Percentiles rank a stretch among this genome's conserved stretches.
phyloP scores from a whole-genome alignment of 2,797 vertebrate genomes.

The Mycteria americana region DNA sequence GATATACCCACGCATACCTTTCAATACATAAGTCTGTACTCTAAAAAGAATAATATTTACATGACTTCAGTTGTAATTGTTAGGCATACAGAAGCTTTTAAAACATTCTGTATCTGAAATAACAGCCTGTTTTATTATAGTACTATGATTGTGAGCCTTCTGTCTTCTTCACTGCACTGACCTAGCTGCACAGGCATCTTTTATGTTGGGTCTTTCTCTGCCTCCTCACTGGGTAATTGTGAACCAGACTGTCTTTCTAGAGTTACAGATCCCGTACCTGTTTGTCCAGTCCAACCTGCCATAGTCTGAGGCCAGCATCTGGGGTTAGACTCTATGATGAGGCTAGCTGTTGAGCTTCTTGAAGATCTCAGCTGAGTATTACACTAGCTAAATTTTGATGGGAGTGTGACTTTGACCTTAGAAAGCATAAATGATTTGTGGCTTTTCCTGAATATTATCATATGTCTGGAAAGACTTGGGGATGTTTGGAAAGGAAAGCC shows the following conservation, averaged over 20 bases:
- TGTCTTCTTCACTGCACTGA: fast-evolving
- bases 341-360: background rate
- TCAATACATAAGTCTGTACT: background rate
- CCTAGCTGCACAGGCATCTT: background rate
- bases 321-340: background rate
- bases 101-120: background rate
- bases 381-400: background rate
- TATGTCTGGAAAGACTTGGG: background rate
- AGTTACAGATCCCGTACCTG: background rate
- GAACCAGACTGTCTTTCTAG: background rate
- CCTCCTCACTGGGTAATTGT: fast-evolving
- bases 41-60: background rate
- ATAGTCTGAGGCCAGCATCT: background rate
- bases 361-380: background rate
- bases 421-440: background rate
- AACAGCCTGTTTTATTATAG: background rate
- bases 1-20: background rate
- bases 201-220: background rate
- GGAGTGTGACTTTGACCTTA: background rate
- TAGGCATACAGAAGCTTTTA: background rate
- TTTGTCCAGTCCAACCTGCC: background rate
- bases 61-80: background rate
- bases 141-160: background rate
- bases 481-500: background rate
- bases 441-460: background rate